Evolutionary conservation across 2,888 invertebrate species (phyloP).

Genomic region (Xylota sylvarum): DNA sequence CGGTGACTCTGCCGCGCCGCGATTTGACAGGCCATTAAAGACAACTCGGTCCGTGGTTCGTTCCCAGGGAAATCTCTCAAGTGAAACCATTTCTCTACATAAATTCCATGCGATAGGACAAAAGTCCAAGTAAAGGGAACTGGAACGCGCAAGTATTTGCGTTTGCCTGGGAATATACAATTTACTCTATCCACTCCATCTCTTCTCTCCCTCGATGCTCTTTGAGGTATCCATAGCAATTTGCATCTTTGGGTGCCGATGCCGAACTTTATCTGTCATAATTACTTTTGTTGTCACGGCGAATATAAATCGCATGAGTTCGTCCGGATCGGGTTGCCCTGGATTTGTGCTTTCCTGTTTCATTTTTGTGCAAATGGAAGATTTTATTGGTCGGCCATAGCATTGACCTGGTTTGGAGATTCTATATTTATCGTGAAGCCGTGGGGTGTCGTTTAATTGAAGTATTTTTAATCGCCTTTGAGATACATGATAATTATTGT

Average conservation of each 20-base stretch:
- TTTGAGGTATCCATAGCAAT: constrained; percentile 1
- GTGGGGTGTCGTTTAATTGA: neutral
- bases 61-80: constrained; percentile 74
- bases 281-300: constrained; percentile 34
- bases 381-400: constrained; percentile 4
- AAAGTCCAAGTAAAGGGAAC: constrained; percentile 25
- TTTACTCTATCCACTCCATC: neutral
- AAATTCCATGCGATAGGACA: constrained; percentile 16
- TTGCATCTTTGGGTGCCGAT: constrained; percentile 24
- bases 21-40: constrained; percentile 30
- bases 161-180: constrained; percentile 10
- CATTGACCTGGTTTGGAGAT: constrained; percentile 1
- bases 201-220: neutral
- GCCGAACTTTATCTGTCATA: constrained; percentile 17
- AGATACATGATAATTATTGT: neutral
- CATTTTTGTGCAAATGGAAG: constrained; percentile 8
- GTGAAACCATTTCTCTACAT: constrained; percentile 52
- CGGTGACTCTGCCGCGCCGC: constrained; percentile 25
- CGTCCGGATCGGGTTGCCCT: too few species aligned
- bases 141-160: constrained; percentile 9
- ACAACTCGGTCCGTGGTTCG: constrained; percentile 9
- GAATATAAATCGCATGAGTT: constrained; percentile 26
- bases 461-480: neutral
- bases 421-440: neutral
- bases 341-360: neutral